phyloP scores from a whole-genome alignment of 2,797 vertebrate genomes.

The Argyrosomus regius region DNA sequence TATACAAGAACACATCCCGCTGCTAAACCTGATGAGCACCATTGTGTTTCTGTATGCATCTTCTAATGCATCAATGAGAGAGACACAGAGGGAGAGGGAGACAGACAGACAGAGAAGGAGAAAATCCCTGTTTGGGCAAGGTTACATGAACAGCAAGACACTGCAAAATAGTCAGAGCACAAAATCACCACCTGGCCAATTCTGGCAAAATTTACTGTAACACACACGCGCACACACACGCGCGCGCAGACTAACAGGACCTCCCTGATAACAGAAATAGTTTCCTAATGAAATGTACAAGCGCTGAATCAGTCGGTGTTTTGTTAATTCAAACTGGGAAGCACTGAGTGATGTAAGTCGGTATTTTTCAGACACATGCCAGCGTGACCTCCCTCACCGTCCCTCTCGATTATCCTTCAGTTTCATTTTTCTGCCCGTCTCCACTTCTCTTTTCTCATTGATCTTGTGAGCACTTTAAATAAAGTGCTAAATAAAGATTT shows the following conservation, averaged over 20 bases:
- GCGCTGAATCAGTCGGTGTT: neutral
- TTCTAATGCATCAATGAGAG: neutral
- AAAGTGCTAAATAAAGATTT: conserved; percentile 21
- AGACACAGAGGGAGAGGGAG: neutral
- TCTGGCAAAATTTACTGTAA: conserved; percentile 32
- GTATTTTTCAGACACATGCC: conserved; percentile 2
- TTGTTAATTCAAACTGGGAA: conserved; percentile 15
- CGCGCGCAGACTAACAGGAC: neutral
- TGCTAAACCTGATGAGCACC: conserved; percentile 44
- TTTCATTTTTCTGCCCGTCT: conserved; percentile 26
- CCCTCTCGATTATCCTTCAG: neutral
- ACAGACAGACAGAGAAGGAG: conserved; percentile 4
- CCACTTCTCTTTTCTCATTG: conserved; percentile 52
- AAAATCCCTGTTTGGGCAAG: conserved; percentile 43
- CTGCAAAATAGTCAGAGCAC: conserved; percentile 69
- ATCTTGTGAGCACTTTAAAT: neutral
- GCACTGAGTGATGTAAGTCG: conserved; percentile 22
- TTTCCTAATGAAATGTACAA: conserved; percentile 4
- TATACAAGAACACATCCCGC: conserved; percentile 29
- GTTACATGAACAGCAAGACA: conserved; percentile 54
- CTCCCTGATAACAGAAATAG: neutral
- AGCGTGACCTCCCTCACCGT: neutral
- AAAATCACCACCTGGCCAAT: conserved; percentile 77
- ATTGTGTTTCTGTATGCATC: conserved; percentile 14
- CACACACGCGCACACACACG: conserved; percentile 1